Percentiles rank a stretch among this genome's conserved stretches.
Conservation (phyloP, 2,113 vertebrate genomes). For the Phylloscopus whistleri region DNA sequence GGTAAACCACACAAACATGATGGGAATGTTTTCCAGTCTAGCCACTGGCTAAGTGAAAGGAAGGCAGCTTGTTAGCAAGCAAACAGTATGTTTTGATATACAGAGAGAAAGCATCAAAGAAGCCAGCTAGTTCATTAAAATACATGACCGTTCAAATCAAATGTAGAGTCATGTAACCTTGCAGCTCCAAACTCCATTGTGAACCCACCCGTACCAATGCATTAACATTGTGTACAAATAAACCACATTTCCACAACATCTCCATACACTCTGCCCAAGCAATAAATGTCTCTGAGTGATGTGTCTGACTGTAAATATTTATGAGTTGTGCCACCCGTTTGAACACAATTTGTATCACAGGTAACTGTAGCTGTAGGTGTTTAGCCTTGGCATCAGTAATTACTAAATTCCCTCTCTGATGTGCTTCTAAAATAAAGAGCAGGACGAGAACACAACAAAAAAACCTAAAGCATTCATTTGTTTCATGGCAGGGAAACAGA, state of each 20-base stretch:
- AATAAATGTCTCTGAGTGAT: constrained; percentile 47
- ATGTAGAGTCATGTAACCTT: background rate
- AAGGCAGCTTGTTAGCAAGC: constrained; percentile 5
- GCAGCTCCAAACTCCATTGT: background rate
- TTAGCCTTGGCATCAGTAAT: constrained; percentile 52
- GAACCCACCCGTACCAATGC: background rate
- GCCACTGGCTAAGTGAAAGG: background rate
- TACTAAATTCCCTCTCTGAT: constrained; percentile 57
- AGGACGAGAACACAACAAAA: background rate
- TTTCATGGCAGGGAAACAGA: background rate
- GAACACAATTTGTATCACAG: constrained; percentile 54
- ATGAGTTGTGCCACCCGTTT: constrained; percentile 30
- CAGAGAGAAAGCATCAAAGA: background rate
- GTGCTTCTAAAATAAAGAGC: constrained; percentile 50
- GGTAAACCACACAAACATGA: background rate
- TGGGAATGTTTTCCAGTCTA: background rate
- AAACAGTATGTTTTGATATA: background rate
- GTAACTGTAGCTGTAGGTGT: constrained; percentile 51
- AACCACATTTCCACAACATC: background rate
- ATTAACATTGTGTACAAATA: constrained; percentile 14
- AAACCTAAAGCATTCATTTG: background rate
- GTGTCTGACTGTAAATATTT: constrained; percentile 66
- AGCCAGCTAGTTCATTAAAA: constrained; percentile 45
- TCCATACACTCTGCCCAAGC: constrained; percentile 7
- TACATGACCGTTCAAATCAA: background rate